These are phyloP conservation scores for Parambassis ranga DNA, from an alignment of 2,797 vertebrate genomes.

Conservation along the genomic window DNA sequence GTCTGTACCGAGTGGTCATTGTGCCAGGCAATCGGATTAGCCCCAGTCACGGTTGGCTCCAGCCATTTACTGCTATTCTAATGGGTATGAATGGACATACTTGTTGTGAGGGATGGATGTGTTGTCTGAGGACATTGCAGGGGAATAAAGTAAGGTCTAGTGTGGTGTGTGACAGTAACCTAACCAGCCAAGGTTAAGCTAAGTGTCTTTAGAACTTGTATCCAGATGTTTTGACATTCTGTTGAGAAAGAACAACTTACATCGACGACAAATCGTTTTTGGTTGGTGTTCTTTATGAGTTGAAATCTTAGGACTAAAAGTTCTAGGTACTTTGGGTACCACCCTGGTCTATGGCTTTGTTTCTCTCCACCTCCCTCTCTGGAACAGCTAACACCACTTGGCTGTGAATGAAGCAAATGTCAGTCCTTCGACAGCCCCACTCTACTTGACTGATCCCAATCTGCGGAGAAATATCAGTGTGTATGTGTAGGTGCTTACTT, in stretches of 20 bases:
- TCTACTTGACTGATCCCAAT: slow-evolving; percentile 36
- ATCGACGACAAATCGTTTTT: no score
- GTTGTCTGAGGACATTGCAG: slow-evolving; percentile 48
- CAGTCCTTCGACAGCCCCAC: slow-evolving; percentile 9
- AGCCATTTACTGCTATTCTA: slow-evolving; percentile 54
- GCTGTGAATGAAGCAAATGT: slow-evolving; percentile 23
- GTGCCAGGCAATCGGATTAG: slow-evolving; percentile 77
- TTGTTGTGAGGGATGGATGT: slow-evolving; percentile 50
- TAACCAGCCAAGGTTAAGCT: slow-evolving; percentile 54
- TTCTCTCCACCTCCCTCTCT: slow-evolving; percentile 5
- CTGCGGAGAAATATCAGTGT: slow-evolving; percentile 40
- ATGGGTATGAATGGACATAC: slow-evolving; percentile 61
- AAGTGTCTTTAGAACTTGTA: slow-evolving; percentile 15
- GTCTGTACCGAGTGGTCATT: slow-evolving; percentile 69
- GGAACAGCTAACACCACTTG: slow-evolving; percentile 4
- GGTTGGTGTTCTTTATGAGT: no score
- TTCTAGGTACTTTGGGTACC: no score
- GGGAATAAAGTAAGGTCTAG: slow-evolving; percentile 41
- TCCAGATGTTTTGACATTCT: background rate
- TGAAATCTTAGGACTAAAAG: no score
- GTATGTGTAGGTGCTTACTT: background rate
- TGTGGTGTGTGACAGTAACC: slow-evolving; percentile 49
- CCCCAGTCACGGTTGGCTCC: slow-evolving; percentile 66
- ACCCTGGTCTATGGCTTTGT: no score
- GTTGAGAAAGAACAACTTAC: background rate